A percentile compares a stretch with the other conserved stretches of the same genome.
Conservation (phyloP, 35 echinoderm and acorn worm species). For the Hemicentrotus pulcherrimus region DNA sequence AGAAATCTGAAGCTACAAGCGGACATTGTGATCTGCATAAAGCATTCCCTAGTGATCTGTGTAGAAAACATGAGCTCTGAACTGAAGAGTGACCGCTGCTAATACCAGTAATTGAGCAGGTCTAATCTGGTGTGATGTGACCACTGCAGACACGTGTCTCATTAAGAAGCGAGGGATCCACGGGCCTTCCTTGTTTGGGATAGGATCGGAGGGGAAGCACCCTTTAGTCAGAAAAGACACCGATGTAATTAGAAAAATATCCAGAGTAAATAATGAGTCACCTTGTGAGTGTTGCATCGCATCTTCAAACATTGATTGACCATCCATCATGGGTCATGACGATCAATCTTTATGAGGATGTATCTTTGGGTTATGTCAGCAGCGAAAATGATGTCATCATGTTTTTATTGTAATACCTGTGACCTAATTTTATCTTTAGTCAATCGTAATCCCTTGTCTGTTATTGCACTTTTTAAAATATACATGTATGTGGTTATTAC, state of each 20-base stretch:
- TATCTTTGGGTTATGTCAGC: not conserved
- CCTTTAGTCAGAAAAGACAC: not conserved
- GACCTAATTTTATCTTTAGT: not conserved
- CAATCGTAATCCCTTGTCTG: not conserved
- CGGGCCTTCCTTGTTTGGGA: not conserved
- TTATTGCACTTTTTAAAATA: no score
- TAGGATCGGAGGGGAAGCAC: not conserved
- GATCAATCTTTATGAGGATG: not conserved
- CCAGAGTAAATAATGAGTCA: not conserved
- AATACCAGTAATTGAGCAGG: not conserved
- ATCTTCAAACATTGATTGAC: not conserved
- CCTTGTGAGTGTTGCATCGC: not conserved
- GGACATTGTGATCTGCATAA: not conserved
- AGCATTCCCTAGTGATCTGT: slow-evolving; percentile 9
- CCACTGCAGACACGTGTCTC: not conserved
- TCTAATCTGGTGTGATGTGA: not conserved
- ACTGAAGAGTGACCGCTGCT: not conserved
- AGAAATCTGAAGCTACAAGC: not conserved
- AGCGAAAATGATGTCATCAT: not conserved
- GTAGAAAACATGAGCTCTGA: not conserved
- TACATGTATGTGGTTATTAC: no score
- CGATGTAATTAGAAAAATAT: not conserved
- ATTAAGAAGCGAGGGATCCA: not conserved
- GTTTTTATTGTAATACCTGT: not conserved
- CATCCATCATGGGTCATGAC: not conserved